Evolutionary conservation across 2,797 vertebrate species (phyloP), one percentile per base, ranked within the genome.

Genomic region (Leuciscus waleckii): DNA sequence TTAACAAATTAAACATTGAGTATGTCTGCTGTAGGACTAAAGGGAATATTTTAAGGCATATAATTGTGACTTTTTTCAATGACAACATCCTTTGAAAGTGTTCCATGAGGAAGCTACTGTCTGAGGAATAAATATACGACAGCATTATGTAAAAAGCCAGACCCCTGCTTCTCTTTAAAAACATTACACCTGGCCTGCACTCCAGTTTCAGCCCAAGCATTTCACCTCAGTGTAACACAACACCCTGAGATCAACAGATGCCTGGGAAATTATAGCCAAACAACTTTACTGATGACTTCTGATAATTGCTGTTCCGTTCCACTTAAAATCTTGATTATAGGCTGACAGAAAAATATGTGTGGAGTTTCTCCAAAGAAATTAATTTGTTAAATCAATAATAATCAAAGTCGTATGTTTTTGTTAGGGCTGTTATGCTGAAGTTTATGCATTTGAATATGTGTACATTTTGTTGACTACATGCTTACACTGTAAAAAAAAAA

Each of bases 151-250:
- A 68, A 67, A 37, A 78, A 82, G 74, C n/a, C 17, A 21, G 79
- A 84, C 80, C 82, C 65, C 56, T 65, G 54, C 78, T 88, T 46
- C 14, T 69, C 83, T 65, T 87, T 70, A 63, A 87, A 86, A 89
- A 75, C 87, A 82, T 82, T 65, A 87, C 91, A 92, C 88, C 80
- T 90, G 88, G 79, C 74, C 37, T 80, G 68, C 63, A 79, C 75
- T 91, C 90, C 78, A 83, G 90, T 93, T 92, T 91, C 90, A 89
- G 83, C 61, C 61, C n/a, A 91, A 91, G 83, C 89, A 89, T 85
- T 79, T 91, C 87, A 85, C 43, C 81, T 87, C 83, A 77, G 26
- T 81, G 92, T 89, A 90, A 93, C 85, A n/a, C 29, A 89, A 94
- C 83, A 89, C 90, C 86, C 46, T 79, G 84, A 92, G 88, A 90